phyloP scores from a whole-genome alignment of 1,140 invertebrate species.

The Cyrtorhinus lividipennis region DNA sequence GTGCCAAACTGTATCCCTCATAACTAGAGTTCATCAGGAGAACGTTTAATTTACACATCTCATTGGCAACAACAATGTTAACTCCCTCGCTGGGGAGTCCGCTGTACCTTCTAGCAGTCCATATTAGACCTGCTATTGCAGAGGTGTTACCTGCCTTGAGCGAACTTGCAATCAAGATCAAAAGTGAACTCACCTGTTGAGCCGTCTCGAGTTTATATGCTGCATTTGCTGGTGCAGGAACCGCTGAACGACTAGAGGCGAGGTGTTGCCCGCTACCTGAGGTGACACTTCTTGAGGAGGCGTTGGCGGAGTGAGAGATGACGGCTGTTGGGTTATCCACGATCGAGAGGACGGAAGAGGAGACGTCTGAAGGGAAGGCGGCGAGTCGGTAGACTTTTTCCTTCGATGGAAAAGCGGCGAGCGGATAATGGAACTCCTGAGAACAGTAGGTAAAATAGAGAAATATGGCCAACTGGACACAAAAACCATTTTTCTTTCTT shows the following conservation, averaged over 20 bases:
- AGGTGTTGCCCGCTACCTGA: constrained; percentile 35
- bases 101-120: no score
- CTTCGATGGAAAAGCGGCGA: constrained; percentile 17
- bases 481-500: no score
- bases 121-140: no score
- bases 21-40: no score
- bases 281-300: neutral
- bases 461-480: no score
- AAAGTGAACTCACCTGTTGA: neutral
- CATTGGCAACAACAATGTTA: no score
- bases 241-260: constrained; percentile 44
- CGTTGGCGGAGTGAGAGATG: neutral
- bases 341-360: neutral
- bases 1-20: no score
- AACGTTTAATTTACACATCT: no score
- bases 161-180: no score
- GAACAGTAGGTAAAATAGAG: no score
- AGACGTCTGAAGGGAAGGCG: neutral
- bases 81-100: no score
- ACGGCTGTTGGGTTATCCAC: neutral
- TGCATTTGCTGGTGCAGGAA: constrained; percentile 47
- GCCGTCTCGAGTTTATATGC: constrained; percentile 20
- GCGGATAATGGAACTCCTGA: constrained; percentile 18
- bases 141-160: no score
- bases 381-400: constrained; percentile 10